These are phyloP conservation scores for Cephus pulcher DNA, from an alignment of 2,888 invertebrate genomes.

Conservation along the genomic window DNA sequence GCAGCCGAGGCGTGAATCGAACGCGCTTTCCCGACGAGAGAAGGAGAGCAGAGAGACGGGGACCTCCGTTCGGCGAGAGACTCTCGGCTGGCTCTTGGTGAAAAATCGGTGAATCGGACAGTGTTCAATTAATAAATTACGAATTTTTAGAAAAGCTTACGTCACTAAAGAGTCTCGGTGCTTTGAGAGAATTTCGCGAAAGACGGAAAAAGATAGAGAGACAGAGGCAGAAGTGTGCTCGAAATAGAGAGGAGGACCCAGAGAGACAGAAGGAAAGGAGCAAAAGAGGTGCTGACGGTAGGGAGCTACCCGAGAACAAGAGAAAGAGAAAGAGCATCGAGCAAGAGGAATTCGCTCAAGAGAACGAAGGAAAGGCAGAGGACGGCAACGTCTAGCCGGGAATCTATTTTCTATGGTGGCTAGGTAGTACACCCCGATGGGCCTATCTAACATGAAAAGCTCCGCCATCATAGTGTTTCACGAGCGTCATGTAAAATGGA, in stretches of 20 bases:
- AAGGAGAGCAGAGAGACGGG: too few relatives aligned
- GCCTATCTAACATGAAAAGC: constrained; percentile 50
- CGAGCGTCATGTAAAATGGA: constrained; percentile 64
- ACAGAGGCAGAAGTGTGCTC: neutral
- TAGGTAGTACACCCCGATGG: constrained; percentile 37
- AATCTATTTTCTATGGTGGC: constrained; percentile 39
- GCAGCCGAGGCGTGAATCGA: constrained; percentile 62
- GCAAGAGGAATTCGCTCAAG: neutral
- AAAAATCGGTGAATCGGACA: too few relatives aligned
- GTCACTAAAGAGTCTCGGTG: neutral
- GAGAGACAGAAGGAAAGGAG: too few relatives aligned
- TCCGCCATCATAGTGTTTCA: constrained; percentile 50
- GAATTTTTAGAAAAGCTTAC: too few relatives aligned
- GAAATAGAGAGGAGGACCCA: neutral
- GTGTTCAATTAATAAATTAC: too few relatives aligned
- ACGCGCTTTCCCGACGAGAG: too few relatives aligned
- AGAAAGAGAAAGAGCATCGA: neutral
- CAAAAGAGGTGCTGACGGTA: neutral
- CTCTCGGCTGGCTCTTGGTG: too few relatives aligned
- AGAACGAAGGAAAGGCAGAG: constrained; percentile 22
- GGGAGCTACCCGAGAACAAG: neutral
- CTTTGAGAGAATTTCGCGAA: neutral
- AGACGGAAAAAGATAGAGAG: neutral
- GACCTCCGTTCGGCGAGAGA: too few relatives aligned
- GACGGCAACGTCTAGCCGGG: too few relatives aligned